phyloP scores from a whole-genome alignment of 2,888 invertebrate genomes.

The Schrankia costaestrigalis region DNA sequence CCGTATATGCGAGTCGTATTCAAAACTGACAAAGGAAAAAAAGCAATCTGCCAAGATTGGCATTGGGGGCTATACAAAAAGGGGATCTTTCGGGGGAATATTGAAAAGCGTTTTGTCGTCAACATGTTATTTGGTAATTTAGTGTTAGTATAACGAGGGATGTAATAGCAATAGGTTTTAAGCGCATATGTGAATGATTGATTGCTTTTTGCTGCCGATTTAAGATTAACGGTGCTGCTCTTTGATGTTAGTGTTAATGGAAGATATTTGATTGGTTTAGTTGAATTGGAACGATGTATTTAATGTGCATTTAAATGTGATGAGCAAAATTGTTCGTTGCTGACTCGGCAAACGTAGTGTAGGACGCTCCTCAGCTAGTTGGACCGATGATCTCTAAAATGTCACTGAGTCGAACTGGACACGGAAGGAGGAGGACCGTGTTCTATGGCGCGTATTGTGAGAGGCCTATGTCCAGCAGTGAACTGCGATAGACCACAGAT shows the following conservation, averaged over 20 bases:
- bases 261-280: slow-evolving; percentile 6
- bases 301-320: not conserved
- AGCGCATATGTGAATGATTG: slow-evolving; percentile 64
- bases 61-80: slow-evolving; percentile 61
- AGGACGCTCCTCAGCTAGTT: too few species aligned
- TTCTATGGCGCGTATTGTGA: too few species aligned
- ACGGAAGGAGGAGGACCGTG: too few species aligned
- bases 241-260: slow-evolving; percentile 29
- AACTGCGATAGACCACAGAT: too few species aligned
- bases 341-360: too few species aligned
- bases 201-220: slow-evolving; percentile 55
- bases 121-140: slow-evolving; percentile 79
- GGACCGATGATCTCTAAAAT: too few species aligned
- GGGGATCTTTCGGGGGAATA: slow-evolving; percentile 49
- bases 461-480: too few species aligned
- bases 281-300: not conserved
- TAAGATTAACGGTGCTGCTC: slow-evolving; percentile 25
- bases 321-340: too few species aligned
- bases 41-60: slow-evolving; percentile 79
- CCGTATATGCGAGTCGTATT: slow-evolving; percentile 70
- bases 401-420: too few species aligned
- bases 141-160: slow-evolving; percentile 75
- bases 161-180: slow-evolving; percentile 66
- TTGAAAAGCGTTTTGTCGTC: slow-evolving; percentile 79
- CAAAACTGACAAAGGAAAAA: slow-evolving; percentile 79